Conservation (phyloP, 2,888 invertebrate genomes). For the Mesopsocus fuscifrons region DNA sequence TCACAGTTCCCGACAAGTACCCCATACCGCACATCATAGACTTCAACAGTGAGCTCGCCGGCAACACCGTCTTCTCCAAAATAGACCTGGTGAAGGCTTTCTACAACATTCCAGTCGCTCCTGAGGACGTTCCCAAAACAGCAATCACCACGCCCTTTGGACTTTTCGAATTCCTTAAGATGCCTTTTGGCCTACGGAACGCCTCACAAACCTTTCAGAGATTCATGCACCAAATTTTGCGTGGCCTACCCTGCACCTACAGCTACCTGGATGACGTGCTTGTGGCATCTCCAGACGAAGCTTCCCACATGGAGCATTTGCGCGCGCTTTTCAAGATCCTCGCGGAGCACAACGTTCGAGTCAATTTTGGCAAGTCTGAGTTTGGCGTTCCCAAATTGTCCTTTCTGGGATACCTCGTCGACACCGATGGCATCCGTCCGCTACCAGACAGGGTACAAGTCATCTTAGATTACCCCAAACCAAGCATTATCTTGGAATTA, state of each 20-base stretch:
- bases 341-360: constrained; percentile 17
- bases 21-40: too few relatives aligned
- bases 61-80: constrained; percentile 18
- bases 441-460: constrained; percentile 20
- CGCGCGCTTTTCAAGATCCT: constrained; percentile 15
- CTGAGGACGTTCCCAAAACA: constrained; percentile 23
- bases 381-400: constrained; percentile 17
- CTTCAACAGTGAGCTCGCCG: too few relatives aligned
- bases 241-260: too few relatives aligned
- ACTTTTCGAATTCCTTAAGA: too few relatives aligned
- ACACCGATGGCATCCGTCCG: constrained; percentile 19
- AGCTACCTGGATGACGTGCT: constrained; percentile 18
- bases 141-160: too few relatives aligned
- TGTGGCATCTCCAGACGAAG: constrained; percentile 13
- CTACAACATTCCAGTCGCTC: constrained; percentile 22
- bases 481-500: constrained; percentile 12
- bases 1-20: too few relatives aligned
- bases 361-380: constrained; percentile 21
- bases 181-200: too few relatives aligned
- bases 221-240: constrained; percentile 17
- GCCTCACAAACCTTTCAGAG: constrained; percentile 24
- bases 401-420: constrained; percentile 19
- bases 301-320: constrained; percentile 17
- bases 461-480: constrained; percentile 17
- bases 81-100: constrained; percentile 22